phyloP scores from a whole-genome alignment of 1,140 invertebrate genomes.

The Drosophila teissieri region DNA sequence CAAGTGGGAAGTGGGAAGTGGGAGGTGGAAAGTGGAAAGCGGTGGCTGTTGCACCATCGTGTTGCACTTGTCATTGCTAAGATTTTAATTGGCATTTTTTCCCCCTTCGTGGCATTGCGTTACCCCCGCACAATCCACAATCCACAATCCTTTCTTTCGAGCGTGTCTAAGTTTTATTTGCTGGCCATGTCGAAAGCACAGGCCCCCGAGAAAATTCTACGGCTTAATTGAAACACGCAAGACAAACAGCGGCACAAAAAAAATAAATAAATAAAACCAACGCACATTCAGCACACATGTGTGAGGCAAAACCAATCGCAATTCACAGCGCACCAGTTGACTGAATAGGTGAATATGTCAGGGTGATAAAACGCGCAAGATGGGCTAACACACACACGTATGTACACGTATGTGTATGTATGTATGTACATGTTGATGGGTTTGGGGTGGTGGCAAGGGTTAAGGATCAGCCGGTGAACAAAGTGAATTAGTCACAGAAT shows the following conservation, averaged over 20 bases:
- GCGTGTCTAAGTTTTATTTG: conserved; percentile 82
- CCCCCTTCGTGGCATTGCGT: conserved; percentile 9
- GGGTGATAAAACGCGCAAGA: conserved; percentile 5
- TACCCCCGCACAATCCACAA: conserved; percentile 1
- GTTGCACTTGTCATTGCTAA: conserved; percentile 75
- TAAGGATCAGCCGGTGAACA: background rate
- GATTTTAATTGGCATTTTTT: conserved; percentile 83
- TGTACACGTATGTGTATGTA: no score
- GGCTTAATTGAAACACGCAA: conserved; percentile 70
- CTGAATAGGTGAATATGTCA: conserved; percentile 36
- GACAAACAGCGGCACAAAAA: conserved; percentile 19
- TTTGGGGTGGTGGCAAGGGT: conserved; percentile 1
- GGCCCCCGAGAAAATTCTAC: conserved; percentile 4
- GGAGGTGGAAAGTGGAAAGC: background rate
- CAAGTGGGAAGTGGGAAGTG: background rate
- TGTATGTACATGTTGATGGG: background rate
- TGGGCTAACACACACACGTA: background rate
- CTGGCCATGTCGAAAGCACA: conserved; percentile 70
- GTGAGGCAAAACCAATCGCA: conserved; percentile 70
- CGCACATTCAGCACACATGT: conserved; percentile 10
- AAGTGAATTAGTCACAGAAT: background rate
- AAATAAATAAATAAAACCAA: background rate
- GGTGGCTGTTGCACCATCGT: conserved; percentile 24
- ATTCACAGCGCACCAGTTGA: conserved; percentile 60
- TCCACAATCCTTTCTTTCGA: conserved; percentile 7